A percentile compares a stretch with the other conserved stretches of the same genome.
Evolutionary conservation across 2,888 invertebrate species (phyloP).

Genomic region (Nomada ferruginata): DNA sequence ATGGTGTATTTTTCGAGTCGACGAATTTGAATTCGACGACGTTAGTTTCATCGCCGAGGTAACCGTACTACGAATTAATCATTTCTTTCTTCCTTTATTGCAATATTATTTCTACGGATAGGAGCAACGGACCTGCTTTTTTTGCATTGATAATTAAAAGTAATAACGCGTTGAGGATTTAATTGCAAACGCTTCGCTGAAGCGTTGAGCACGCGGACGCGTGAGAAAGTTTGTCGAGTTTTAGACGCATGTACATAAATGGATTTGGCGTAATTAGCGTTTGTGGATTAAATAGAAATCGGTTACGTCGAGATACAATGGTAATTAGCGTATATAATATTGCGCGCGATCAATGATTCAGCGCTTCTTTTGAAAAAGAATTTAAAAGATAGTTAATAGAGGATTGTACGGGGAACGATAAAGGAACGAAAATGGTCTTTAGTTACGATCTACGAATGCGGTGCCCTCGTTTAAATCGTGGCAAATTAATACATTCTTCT

Average conservation of each 20-base stretch:
- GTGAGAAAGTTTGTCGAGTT: slow-evolving; percentile 27
- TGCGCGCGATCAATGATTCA: too few species aligned
- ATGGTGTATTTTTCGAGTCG: neutral
- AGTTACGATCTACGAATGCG: too few species aligned
- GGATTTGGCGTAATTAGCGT: slow-evolving; percentile 16
- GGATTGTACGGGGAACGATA: too few species aligned
- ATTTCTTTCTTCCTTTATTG: neutral
- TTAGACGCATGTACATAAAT: neutral
- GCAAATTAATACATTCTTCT: too few species aligned
- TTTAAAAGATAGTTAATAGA: too few species aligned
- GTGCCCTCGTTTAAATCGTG: too few species aligned
- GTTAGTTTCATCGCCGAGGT: slow-evolving; percentile 6
- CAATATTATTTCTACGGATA: too few species aligned
- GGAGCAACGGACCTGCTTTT: neutral
- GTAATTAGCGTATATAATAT: too few species aligned
- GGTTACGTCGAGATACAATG: too few species aligned
- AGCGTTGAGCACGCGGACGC: neutral
- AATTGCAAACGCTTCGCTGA: slow-evolving; percentile 21
- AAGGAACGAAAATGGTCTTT: too few species aligned
- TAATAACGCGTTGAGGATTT: slow-evolving; percentile 8
- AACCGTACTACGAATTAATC: neutral
- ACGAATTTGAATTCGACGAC: neutral
- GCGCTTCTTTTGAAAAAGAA: too few species aligned
- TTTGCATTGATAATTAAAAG: slow-evolving; percentile 24
- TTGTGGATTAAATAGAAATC: neutral